Evolutionary conservation across 2,113 vertebrate genomes (phyloP).

Genomic region (Picathartes gymnocephalus): DNA sequence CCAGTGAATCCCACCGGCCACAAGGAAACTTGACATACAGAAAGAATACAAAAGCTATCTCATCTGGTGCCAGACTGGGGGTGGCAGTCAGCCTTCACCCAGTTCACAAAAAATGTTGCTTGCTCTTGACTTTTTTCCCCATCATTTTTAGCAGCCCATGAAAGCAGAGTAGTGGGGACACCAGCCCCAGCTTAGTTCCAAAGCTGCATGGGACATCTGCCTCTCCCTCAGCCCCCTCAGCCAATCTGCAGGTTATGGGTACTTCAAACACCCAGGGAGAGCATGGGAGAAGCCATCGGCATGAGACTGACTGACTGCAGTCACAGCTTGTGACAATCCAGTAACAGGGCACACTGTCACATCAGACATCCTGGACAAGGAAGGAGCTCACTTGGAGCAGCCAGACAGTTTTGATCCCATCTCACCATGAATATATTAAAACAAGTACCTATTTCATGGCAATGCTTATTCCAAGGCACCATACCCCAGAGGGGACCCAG

Average conservation of each 20-base stretch:
- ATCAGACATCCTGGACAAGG: neutral
- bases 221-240: too few relatives aligned
- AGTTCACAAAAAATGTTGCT: neutral
- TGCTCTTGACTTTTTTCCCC: neutral
- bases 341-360: neutral
- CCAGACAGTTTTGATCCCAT: neutral
- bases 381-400: neutral
- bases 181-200: neutral
- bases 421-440: neutral
- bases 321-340: neutral
- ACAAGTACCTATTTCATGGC: neutral
- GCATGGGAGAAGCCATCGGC: accelerated
- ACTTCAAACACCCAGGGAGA: neutral
- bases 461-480: neutral
- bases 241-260: neutral
- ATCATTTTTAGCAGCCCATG: neutral
- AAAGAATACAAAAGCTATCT: neutral
- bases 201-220: neutral
- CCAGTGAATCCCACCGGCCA: neutral
- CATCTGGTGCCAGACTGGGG: neutral
- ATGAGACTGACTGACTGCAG: neutral
- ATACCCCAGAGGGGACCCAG: accelerated
- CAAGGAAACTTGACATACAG: neutral
- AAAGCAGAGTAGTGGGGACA: neutral
- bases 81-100: neutral